A percentile compares a stretch with the other conserved stretches of the same genome.
Evolutionary conservation across 2,797 vertebrate genomes (phyloP).

Genomic region (Diplodus puntazzo): DNA sequence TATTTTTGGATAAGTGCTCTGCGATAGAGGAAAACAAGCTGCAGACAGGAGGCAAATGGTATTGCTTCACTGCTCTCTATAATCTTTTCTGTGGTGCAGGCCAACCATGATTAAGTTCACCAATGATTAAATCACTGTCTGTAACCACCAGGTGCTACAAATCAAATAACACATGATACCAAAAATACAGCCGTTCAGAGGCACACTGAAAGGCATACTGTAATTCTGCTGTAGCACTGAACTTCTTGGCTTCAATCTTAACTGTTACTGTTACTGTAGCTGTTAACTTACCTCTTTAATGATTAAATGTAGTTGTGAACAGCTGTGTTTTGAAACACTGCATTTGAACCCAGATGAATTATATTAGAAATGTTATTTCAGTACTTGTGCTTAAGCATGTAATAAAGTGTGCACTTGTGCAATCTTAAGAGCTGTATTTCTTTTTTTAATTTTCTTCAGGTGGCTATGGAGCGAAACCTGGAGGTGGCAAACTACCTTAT

Average conservation of each 20-base stretch:
- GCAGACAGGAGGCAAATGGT: conserved; percentile 11
- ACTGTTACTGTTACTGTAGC: neutral
- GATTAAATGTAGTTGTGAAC: neutral
- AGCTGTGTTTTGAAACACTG: neutral
- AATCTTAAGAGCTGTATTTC: conserved; percentile 1
- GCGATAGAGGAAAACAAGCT: neutral
- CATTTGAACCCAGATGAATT: neutral
- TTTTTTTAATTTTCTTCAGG: conserved; percentile 76
- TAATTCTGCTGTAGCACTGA: neutral
- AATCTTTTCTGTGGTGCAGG: neutral
- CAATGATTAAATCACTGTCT: neutral
- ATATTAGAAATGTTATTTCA: neutral
- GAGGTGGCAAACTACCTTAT: conserved; percentile 87
- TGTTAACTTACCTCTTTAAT: neutral
- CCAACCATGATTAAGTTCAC: neutral
- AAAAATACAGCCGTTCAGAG: neutral
- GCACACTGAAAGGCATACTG: neutral
- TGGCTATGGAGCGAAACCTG: conserved; percentile 88
- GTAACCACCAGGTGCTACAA: neutral
- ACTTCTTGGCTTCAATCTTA: neutral
- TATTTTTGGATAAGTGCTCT: neutral
- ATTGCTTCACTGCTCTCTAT: neutral
- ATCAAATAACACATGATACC: neutral
- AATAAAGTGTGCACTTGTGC: neutral
- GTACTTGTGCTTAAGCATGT: neutral